Evolutionary conservation across 2,113 vertebrate species (phyloP).

Genomic region (Colistium nudipinnis): DNA sequence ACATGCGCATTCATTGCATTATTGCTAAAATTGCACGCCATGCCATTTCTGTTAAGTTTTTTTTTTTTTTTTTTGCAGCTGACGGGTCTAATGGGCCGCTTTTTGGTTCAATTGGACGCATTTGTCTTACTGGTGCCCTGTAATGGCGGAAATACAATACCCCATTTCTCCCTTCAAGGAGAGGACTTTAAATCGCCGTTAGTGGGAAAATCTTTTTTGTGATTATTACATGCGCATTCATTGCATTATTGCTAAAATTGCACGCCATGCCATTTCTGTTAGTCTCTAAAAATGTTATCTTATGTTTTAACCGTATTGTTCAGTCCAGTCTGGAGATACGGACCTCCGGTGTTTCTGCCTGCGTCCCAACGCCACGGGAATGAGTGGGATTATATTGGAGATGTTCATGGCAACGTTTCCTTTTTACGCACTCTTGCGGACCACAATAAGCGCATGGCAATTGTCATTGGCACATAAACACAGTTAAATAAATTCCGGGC

Average conservation of each 20-base stretch:
- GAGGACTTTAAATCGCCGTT: no score
- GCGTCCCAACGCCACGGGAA: neutral
- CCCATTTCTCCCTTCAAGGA: neutral
- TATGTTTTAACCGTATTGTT: neutral
- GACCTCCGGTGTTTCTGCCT: neutral
- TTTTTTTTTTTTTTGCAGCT: no score
- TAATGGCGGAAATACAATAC: constrained; percentile 7
- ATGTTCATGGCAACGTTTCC: neutral
- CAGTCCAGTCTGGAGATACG: neutral
- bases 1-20: neutral
- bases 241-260: neutral
- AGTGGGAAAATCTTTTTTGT: no score
- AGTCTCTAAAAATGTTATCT: no score
- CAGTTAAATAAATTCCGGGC: neutral
- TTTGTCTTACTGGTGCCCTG: constrained; percentile 18
- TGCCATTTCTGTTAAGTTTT: no score
- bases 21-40: no score
- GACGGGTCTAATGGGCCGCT: constrained; percentile 46
- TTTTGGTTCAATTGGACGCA: constrained; percentile 26
- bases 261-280: no score
- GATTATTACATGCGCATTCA: neutral
- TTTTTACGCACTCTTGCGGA: neutral
- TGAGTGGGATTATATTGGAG: neutral
- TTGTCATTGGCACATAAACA: neutral
- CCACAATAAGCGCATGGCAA: neutral